A percentile compares a stretch with the other conserved stretches of the same genome.
Conservation (phyloP, 2,113 vertebrate genomes). For the Dendrocopos noguchii region DNA sequence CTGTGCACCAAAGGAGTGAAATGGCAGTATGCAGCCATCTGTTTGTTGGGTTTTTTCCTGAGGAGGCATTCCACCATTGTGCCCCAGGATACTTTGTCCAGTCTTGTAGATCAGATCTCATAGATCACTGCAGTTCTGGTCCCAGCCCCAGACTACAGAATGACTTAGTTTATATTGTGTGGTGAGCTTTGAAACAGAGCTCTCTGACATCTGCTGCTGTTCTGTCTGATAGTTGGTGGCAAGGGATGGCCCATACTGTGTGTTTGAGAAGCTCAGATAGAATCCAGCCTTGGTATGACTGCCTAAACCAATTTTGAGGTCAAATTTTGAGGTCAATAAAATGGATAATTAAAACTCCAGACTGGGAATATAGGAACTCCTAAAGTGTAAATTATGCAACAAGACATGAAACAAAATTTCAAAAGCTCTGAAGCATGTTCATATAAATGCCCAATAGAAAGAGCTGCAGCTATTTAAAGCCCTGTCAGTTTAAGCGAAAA, state of each 20-base stretch:
- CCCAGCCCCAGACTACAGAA: neutral
- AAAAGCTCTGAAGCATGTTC: neutral
- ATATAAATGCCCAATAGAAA: neutral
- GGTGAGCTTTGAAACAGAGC: neutral
- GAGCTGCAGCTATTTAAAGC: neutral
- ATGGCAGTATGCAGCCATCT: neutral
- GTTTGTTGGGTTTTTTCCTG: neutral
- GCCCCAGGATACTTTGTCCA: neutral
- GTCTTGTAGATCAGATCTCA: neutral
- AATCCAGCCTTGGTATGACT: neutral
- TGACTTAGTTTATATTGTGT: neutral
- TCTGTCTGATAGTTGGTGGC: neutral
- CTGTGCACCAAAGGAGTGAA: neutral
- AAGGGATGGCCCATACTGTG: neutral
- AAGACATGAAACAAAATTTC: neutral
- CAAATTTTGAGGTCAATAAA: neutral
- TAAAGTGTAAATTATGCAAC: neutral
- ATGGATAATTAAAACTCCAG: neutral
- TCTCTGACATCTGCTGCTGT: neutral
- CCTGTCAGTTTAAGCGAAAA: neutral
- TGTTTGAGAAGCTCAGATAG: neutral
- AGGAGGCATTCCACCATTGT: neutral
- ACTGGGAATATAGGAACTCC: neutral
- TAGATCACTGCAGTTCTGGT: neutral
- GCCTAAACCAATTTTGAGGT: neutral